Evolutionary conservation across 2,888 invertebrate genomes (phyloP), one percentile per base, ranked within the genome.

Genomic region (Amphiduros pacificus): DNA sequence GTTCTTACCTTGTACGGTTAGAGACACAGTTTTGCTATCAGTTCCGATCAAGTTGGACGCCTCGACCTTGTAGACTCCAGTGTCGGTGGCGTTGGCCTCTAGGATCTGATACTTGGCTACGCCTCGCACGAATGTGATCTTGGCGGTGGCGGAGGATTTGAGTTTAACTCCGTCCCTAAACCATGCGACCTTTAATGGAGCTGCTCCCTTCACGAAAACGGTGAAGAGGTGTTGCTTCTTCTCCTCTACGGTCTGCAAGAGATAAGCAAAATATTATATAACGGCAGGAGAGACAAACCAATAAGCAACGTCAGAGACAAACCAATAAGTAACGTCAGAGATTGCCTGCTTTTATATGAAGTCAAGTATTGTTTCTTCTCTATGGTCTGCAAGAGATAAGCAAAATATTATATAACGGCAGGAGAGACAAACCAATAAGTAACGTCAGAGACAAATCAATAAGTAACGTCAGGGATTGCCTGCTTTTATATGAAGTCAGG

Each of bases 41-140:
- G n/a, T n/a, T n/a, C 81, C 81, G 69, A 71, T 70, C 28, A 72
- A 66, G 64, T 81, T 81, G 63, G 74, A 75, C 1, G 77, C 73
- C 28, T 93, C 89, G 49, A 94, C 89, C 76, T 89, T 90, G 83
- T 94, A 95, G 55, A 88, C 89, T 48, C 93, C 93, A 3, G 89
- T 86, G 78, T 90, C 89, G 76, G 91, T 91, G 50, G 85, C 82
- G n/a, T 87, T 87, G 58, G 89, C 88, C 50, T 91, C 89, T 68
- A 88, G 88, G 70, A 96, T 91, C 64, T 89, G 89, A 11, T 96
- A 84, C 66, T 64, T 70, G 24, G 70, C 68, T 6, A 27, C 50
- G 14, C 60, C 59, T 14, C 55, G 54, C 17, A 61, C 26, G 27
- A 62, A 64, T 14, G 90, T 88, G 27, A 91, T 90, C 73, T 87